A percentile compares a stretch with the other conserved stretches of the same genome.
phyloP scores from a whole-genome alignment of 2,888 invertebrate genomes.

The Ormyrus nitidulus region DNA sequence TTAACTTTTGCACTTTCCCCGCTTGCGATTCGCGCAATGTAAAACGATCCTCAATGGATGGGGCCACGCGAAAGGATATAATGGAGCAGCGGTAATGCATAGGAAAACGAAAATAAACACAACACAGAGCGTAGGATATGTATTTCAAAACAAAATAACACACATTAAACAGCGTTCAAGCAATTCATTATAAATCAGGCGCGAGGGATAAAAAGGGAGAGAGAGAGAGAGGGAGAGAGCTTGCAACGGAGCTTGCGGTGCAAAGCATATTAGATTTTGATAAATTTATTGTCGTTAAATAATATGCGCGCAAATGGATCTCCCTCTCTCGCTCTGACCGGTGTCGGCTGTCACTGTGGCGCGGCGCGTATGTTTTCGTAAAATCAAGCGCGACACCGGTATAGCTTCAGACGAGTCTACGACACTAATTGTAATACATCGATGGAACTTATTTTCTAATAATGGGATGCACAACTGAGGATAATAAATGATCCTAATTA shows the following conservation, averaged over 20 bases:
- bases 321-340: not conserved
- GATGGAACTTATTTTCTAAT: not conserved
- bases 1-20: not conserved
- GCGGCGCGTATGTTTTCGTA: not conserved
- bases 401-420: constrained; percentile 16
- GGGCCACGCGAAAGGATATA: not conserved
- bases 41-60: constrained; percentile 7
- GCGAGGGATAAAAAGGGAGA: not conserved
- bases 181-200: not conserved
- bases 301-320: constrained; percentile 11
- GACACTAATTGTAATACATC: constrained; percentile 22
- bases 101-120: constrained; percentile 59
- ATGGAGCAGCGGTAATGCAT: constrained; percentile 39
- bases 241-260: constrained; percentile 35
- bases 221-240: not conserved
- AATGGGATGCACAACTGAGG: constrained; percentile 2
- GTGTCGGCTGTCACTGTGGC: not conserved
- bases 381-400: constrained; percentile 8
- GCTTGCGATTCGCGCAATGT: not conserved
- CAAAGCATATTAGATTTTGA: constrained; percentile 51
- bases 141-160: constrained; percentile 54
- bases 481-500: not conserved
- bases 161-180: constrained; percentile 1
- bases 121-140: constrained; percentile 45
- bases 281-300: constrained; percentile 44